Percentiles rank a stretch among this genome's conserved stretches.
Conservation (phyloP, 30 jellyfish, hydroid and myxozoan genomes). For the Rhopilema esculentum region DNA sequence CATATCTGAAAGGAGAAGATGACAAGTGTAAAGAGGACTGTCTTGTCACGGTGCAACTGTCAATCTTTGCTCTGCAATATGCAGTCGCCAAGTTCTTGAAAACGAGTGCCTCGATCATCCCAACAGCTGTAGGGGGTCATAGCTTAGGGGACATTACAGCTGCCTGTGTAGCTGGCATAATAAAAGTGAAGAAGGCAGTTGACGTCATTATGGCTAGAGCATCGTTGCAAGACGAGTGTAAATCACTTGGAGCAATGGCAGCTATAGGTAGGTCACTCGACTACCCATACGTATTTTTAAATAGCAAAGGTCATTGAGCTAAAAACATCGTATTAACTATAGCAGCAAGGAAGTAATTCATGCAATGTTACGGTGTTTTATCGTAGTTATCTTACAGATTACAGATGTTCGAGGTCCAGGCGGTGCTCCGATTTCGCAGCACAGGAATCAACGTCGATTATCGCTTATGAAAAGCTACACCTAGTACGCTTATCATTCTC, state of each 20-base stretch:
- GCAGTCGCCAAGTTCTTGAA: slow-evolving; percentile 61
- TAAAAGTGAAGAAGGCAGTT: slow-evolving; percentile 60
- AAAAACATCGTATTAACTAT: no score
- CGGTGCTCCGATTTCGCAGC: no score
- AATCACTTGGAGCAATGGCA: slow-evolving; percentile 74
- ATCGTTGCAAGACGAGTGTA: slow-evolving; percentile 66
- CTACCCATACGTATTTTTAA: no score
- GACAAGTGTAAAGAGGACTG: slow-evolving; percentile 32
- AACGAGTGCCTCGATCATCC: slow-evolving; percentile 45
- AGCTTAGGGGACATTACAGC: slow-evolving; percentile 86
- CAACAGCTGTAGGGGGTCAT: slow-evolving; percentile 76
- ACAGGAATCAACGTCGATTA: no score
- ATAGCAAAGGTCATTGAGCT: neutral
- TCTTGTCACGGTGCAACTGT: slow-evolving; percentile 69
- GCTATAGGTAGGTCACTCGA: slow-evolving; percentile 51
- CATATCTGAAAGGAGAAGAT: slow-evolving; percentile 34
- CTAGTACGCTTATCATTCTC: no score
- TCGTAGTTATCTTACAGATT: no score
- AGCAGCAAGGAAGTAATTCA: no score
- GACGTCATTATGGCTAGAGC: slow-evolving; percentile 75
- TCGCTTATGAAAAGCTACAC: no score
- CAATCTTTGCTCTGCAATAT: slow-evolving; percentile 71
- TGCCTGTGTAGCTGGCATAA: slow-evolving; percentile 60
- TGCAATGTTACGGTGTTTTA: no score
- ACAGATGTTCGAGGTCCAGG: no score